Evolutionary conservation across 2,888 invertebrate species (phyloP).

Genomic region (Athetis lepigone): DNA sequence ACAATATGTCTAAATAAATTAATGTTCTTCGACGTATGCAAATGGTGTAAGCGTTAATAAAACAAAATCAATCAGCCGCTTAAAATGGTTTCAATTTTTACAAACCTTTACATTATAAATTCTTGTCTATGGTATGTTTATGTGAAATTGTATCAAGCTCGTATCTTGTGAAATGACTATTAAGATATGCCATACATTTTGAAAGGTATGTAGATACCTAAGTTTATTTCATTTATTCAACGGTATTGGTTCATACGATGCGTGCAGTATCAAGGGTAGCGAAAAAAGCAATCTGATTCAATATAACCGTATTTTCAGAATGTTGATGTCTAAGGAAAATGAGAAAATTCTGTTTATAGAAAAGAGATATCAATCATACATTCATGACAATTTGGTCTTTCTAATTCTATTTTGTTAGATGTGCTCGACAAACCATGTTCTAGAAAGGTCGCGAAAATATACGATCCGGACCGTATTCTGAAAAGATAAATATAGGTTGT

Average conservation of each 20-base stretch:
- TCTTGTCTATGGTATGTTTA: too few species aligned
- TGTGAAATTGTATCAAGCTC: not conserved
- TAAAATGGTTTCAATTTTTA: too few species aligned
- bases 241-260: constrained; percentile 5
- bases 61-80: too few species aligned
- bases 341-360: constrained; percentile 6
- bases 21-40: too few species aligned
- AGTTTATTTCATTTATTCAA: constrained; percentile 30
- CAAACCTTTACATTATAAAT: too few species aligned
- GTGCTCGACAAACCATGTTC: constrained; percentile 7
- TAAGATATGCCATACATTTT: constrained; percentile 2
- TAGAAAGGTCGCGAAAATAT: constrained; percentile 6
- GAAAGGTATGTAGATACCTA: too few species aligned
- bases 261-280: constrained; percentile 5
- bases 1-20: too few species aligned
- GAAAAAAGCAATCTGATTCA: constrained; percentile 9
- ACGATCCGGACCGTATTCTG: not conserved
- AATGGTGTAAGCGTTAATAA: too few species aligned
- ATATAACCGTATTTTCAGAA: constrained; percentile 13
- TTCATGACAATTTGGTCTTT: constrained; percentile 28
- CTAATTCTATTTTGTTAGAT: constrained; percentile 22
- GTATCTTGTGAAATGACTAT: too few species aligned
- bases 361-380: constrained; percentile 5
- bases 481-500: too few species aligned
- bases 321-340: constrained; percentile 1